phyloP scores from a whole-genome alignment of 2,113 vertebrate species.

The Laticauda laticaudata region DNA sequence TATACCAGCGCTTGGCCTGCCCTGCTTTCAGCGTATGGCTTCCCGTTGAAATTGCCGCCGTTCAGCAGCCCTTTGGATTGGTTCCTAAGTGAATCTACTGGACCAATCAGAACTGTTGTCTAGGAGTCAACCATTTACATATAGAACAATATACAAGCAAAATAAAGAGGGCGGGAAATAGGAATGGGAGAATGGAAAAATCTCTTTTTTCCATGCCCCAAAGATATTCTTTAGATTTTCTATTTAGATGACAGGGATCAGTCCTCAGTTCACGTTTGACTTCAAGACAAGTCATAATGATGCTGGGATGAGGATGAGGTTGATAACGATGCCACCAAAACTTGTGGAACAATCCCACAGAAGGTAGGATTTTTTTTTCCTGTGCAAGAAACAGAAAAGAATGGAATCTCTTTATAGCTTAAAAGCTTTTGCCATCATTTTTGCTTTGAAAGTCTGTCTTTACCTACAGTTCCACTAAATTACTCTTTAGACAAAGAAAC shows the following conservation, averaged over 20 bases:
- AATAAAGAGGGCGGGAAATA: neutral
- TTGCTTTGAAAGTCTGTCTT: neutral
- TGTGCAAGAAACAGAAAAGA: neutral
- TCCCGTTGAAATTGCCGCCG: too few species aligned
- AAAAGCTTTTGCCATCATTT: neutral
- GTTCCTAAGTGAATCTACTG: too few species aligned
- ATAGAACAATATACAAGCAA: too few species aligned
- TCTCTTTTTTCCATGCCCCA: neutral
- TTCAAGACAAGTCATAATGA: neutral
- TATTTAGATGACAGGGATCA: neutral
- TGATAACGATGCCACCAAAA: neutral
- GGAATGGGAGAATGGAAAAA: neutral
- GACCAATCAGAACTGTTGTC: too few species aligned
- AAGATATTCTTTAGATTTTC: neutral
- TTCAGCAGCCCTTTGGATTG: too few species aligned
- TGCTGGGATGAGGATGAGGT: neutral
- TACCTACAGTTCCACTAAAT: neutral
- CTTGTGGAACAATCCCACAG: neutral
- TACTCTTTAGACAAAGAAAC: neutral
- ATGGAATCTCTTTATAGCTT: neutral
- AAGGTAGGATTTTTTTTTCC: neutral
- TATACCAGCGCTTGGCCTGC: too few species aligned
- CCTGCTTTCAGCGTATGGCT: too few species aligned
- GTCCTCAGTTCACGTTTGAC: neutral
- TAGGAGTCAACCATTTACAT: too few species aligned